These are phyloP conservation scores for Hemichromis elongatus DNA, from an alignment of 2,113 vertebrate species.

Conservation along the genomic window DNA sequence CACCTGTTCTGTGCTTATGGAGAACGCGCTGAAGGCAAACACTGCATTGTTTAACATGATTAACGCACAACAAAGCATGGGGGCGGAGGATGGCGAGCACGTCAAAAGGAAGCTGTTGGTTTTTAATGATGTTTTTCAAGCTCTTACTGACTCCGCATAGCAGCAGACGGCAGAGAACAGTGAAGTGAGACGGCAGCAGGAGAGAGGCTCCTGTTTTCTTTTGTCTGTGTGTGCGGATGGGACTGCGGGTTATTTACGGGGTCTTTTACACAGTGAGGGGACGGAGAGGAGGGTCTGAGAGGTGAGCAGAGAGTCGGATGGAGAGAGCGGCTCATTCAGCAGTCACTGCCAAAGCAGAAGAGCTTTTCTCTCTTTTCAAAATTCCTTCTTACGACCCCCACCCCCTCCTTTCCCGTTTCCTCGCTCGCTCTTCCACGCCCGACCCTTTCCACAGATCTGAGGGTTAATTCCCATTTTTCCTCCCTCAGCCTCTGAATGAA, in stretches of 20 bases:
- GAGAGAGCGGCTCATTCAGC: slow-evolving; percentile 4
- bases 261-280: slow-evolving; percentile 26
- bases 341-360: not conserved
- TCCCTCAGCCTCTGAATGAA: slow-evolving; percentile 35
- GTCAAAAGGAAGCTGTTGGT: slow-evolving; percentile 45
- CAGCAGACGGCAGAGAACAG: not conserved
- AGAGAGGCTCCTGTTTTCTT: slow-evolving; percentile 31
- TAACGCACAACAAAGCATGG: slow-evolving; percentile 17
- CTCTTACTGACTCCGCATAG: slow-evolving; percentile 3
- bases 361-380: slow-evolving; percentile 18
- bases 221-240: slow-evolving; percentile 33
- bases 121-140: slow-evolving; percentile 62
- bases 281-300: slow-evolving; percentile 4
- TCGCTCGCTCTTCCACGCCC: not conserved
- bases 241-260: slow-evolving; percentile 51
- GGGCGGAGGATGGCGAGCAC: not conserved
- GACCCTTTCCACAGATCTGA: slow-evolving; percentile 26
- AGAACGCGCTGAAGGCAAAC: slow-evolving; percentile 36
- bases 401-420: not conserved
- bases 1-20: slow-evolving; percentile 51
- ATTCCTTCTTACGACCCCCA: not conserved
- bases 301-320: slow-evolving; percentile 8
- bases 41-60: slow-evolving; percentile 46
- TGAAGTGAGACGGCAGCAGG: slow-evolving; percentile 23
- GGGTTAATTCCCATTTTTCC: slow-evolving; percentile 35